Evolutionary conservation across 2,113 vertebrate genomes (phyloP).

Genomic region (Balaeniceps rex): DNA sequence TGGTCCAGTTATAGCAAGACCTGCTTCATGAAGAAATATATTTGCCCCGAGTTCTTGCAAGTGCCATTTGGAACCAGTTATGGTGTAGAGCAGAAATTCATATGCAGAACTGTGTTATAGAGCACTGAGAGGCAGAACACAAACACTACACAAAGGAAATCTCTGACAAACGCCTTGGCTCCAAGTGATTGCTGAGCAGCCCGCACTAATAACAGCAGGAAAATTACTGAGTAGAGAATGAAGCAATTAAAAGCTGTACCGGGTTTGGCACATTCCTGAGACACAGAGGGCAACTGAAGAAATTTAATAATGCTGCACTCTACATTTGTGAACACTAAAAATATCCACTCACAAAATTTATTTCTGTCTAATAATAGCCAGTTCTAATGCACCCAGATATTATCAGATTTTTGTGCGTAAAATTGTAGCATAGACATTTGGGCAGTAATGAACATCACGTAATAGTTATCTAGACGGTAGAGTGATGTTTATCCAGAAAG

Average conservation of each 20-base stretch:
- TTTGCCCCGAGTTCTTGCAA: not conserved
- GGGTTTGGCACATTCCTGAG: constrained; percentile 31
- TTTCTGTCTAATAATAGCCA: not conserved
- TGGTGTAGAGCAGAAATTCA: not conserved
- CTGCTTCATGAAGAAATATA: not conserved
- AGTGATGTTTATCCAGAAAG: not conserved
- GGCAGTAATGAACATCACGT: not conserved
- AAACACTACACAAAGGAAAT: constrained; percentile 26
- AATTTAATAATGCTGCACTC: constrained; percentile 12
- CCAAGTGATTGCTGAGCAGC: constrained; percentile 33
- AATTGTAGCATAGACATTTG: not conserved
- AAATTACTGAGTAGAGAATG: constrained; percentile 42
- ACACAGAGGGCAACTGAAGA: constrained; percentile 31
- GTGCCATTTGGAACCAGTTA: not conserved
- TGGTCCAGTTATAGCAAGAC: not conserved
- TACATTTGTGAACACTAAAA: constrained; percentile 24
- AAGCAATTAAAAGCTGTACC: constrained; percentile 52
- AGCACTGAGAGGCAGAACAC: not conserved
- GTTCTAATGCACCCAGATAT: not conserved
- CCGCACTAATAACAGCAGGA: not conserved
- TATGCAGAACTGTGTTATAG: not conserved
- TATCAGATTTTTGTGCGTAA: not conserved
- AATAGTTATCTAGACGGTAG: not conserved
- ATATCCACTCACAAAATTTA: not conserved
- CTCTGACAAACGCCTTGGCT: constrained; percentile 3